Conservation (phyloP, 2,113 vertebrate species). For the Ornithorhynchus anatinus region DNA sequence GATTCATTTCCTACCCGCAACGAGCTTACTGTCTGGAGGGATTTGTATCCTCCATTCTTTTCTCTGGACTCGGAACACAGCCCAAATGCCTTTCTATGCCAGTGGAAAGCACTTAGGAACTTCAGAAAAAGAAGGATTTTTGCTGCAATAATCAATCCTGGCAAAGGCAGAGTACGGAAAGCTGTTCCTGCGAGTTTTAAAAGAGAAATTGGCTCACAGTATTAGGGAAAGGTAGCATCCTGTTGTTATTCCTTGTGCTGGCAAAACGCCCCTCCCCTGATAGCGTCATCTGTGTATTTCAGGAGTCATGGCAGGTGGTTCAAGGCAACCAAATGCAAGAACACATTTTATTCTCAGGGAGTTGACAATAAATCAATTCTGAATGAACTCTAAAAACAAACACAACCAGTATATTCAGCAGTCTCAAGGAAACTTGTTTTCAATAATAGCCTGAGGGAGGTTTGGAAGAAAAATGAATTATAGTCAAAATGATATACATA, state of each 20-base stretch:
- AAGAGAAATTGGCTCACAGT: background rate
- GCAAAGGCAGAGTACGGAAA: background rate
- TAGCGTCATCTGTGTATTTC: constrained; percentile 1
- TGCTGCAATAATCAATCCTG: background rate
- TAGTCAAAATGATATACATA: no score
- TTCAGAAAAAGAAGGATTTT: constrained; percentile 12
- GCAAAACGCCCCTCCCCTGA: background rate
- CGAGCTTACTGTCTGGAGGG: no score
- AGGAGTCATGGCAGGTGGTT: background rate
- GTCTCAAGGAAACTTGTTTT: background rate
- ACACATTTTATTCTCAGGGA: background rate
- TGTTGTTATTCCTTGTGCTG: background rate
- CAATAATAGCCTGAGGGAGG: background rate
- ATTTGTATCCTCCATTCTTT: no score
- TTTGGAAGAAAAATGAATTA: no score
- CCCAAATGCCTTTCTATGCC: no score
- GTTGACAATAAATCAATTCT: background rate
- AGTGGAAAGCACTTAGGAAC: background rate
- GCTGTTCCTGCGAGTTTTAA: background rate
- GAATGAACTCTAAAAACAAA: background rate
- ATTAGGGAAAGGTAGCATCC: background rate
- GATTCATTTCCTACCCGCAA: no score
- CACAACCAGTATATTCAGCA: rapidly evolving
- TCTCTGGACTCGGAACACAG: constrained; percentile 14
- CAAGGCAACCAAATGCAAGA: background rate